Conservation (phyloP, 2,888 invertebrate species). For the Diaperis boleti region DNA sequence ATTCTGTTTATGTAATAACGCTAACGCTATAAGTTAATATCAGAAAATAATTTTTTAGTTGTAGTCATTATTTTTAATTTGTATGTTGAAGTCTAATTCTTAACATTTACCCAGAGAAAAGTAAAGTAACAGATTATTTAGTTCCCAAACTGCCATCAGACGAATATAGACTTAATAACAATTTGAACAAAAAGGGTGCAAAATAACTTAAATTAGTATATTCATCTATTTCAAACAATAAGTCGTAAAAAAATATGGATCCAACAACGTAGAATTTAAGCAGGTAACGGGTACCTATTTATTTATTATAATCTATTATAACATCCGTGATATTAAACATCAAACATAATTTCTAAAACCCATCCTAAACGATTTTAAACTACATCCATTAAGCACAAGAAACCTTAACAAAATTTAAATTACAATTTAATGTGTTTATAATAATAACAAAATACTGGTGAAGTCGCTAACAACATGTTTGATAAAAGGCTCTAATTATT, state of each 20-base stretch:
- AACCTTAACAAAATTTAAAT: constrained; percentile 43
- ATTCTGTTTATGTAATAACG: no score
- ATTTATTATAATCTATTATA: constrained; percentile 36
- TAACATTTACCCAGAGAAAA: no score
- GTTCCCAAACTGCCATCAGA: no score
- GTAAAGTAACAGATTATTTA: no score
- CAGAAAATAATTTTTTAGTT: no score
- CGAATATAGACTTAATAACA: constrained; percentile 17
- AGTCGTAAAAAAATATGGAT: constrained; percentile 34
- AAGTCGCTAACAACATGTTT: constrained; percentile 25
- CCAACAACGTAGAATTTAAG: constrained; percentile 36
- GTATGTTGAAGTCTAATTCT: no score
- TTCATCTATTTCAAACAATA: constrained; percentile 3
- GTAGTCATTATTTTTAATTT: no score
- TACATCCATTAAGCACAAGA: constrained; percentile 44
- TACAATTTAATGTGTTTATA: constrained; percentile 45
- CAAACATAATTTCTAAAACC: constrained; percentile 52
- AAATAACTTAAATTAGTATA: constrained; percentile 39
- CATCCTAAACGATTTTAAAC: constrained; percentile 50
- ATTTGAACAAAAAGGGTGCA: not conserved
- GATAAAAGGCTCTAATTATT: constrained; percentile 32
- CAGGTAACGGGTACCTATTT: no score
- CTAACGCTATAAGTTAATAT: no score
- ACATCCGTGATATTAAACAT: constrained; percentile 49
- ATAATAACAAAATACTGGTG: constrained; percentile 39